Conservation (phyloP, 2,888 invertebrate species). For the Melanophora roralis region DNA sequence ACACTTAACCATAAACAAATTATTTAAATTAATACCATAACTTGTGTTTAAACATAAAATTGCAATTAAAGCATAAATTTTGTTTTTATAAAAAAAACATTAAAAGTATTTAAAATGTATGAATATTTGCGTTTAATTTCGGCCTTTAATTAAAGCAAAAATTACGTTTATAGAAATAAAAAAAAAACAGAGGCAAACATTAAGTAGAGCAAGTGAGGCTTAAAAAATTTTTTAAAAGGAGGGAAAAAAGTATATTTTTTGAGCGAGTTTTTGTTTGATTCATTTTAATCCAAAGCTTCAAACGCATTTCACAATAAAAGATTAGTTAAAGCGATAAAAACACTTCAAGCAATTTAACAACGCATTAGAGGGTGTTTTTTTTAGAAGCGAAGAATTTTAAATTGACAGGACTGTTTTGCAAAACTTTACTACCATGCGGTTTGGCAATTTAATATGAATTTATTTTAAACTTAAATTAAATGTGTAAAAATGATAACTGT, state of each 20-base stretch:
- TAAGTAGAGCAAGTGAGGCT: neutral
- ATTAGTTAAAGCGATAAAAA: slow-evolving; percentile 57
- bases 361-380: neutral
- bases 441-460: no score
- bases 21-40: slow-evolving; percentile 36
- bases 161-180: neutral
- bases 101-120: slow-evolving; percentile 1
- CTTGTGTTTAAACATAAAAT: slow-evolving; percentile 41
- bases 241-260: slow-evolving; percentile 4
- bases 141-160: slow-evolving; percentile 40
- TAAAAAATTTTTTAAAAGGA: neutral
- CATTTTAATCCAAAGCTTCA: slow-evolving; percentile 49
- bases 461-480: no score
- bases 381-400: neutral
- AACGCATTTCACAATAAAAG: slow-evolving; percentile 59
- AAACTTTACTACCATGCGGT: no score
- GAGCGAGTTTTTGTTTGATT: slow-evolving; percentile 29
- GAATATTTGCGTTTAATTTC: neutral
- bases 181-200: neutral
- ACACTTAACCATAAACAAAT: slow-evolving; percentile 25
- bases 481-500: no score
- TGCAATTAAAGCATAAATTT: slow-evolving; percentile 55
- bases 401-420: slow-evolving; percentile 14
- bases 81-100: slow-evolving; percentile 33
- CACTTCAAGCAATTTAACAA: slow-evolving; percentile 32